These are phyloP conservation scores for Eciton burchellii DNA, from an alignment of 1,140 invertebrate genomes.

Conservation along the genomic window DNA sequence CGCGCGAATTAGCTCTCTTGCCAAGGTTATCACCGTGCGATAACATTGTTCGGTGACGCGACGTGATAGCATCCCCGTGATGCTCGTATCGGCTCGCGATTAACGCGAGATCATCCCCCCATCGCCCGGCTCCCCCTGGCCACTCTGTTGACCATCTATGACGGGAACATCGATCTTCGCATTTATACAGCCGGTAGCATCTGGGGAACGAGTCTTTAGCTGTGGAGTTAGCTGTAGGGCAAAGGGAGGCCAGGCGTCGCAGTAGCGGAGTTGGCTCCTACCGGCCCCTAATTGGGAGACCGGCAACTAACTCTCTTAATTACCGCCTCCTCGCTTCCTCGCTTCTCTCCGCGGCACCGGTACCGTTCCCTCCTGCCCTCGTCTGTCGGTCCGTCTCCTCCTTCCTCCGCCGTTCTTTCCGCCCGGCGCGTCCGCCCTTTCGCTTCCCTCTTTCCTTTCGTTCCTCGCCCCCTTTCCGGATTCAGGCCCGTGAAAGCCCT, in stretches of 20 bases:
- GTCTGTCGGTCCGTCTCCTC: constrained; percentile 32
- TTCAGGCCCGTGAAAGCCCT: constrained; percentile 73
- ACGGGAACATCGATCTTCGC: constrained; percentile 59
- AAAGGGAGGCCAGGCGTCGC: constrained; percentile 78
- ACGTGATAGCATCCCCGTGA: not conserved
- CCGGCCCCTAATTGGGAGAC: constrained; percentile 85
- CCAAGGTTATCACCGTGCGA: not conserved
- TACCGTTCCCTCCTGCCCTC: constrained; percentile 62
- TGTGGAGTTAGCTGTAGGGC: constrained; percentile 78
- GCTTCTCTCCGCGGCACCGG: constrained; percentile 69
- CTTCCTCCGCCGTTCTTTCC: constrained; percentile 5
- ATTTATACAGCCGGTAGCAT: constrained; percentile 62
- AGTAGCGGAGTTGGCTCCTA: constrained; percentile 77
- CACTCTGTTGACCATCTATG: constrained; percentile 24
- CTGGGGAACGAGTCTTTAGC: constrained; percentile 76
- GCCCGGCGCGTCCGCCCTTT: no score
- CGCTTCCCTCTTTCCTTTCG: constrained; percentile 47
- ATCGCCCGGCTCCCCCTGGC: not conserved
- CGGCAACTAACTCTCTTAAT: constrained; percentile 86
- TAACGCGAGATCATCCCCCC: not conserved
- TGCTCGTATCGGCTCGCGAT: not conserved
- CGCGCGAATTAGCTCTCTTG: no score
- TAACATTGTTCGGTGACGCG: not conserved
- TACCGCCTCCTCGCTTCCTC: constrained; percentile 84
- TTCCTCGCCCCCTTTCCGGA: constrained; percentile 50